These are phyloP conservation scores for Lycaena phlaeas DNA, from an alignment of 2,888 invertebrate species.

Conservation along the genomic window DNA sequence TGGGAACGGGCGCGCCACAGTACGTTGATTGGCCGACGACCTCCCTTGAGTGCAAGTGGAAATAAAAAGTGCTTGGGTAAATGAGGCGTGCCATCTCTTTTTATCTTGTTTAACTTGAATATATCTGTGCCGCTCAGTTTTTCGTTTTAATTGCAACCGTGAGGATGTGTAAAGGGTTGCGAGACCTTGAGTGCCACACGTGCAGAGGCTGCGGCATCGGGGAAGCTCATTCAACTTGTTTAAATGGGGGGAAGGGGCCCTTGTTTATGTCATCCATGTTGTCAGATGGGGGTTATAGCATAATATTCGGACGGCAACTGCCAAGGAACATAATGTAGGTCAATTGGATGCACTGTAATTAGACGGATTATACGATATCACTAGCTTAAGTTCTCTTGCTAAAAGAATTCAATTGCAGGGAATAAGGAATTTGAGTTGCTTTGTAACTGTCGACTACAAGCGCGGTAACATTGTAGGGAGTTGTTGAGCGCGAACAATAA, in stretches of 20 bases:
- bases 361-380: too few relatives aligned
- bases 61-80: conserved; percentile 69
- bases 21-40: conserved; percentile 72
- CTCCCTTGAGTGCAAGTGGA: conserved; percentile 61
- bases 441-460: background rate
- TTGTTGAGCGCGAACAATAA: background rate
- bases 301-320: conserved; percentile 22
- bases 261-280: conserved; percentile 50
- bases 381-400: too few relatives aligned
- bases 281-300: conserved; percentile 27
- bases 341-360: too few relatives aligned
- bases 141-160: conserved; percentile 70
- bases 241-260: conserved; percentile 48
- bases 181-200: conserved; percentile 69
- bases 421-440: too few relatives aligned
- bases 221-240: conserved; percentile 59
- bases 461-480: background rate
- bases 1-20: conserved; percentile 57
- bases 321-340: conserved; percentile 27
- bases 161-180: conserved; percentile 67
- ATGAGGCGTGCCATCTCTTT: conserved; percentile 59
- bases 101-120: conserved; percentile 32
- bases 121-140: conserved; percentile 47
- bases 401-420: background rate
- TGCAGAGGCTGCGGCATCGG: conserved; percentile 44